Conservation (phyloP, 2,113 vertebrate genomes). For the Thymallus thymallus region DNA sequence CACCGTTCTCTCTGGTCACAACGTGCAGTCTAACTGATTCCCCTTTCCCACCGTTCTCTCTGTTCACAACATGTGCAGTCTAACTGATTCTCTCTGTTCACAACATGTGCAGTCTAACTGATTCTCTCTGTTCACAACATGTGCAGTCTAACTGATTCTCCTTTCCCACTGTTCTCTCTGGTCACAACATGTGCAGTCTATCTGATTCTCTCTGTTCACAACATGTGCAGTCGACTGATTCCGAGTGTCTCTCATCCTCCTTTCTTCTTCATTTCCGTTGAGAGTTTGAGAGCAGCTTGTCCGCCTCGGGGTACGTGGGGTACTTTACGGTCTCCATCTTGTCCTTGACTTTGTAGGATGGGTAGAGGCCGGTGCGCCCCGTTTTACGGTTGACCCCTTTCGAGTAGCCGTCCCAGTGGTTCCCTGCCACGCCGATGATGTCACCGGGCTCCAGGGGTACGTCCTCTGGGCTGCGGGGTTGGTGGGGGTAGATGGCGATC, state of each 20-base stretch:
- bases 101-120: too few species aligned
- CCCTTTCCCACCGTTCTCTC: slow-evolving; percentile 32
- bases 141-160: slow-evolving; percentile 50
- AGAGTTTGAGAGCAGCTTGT: slow-evolving; percentile 79
- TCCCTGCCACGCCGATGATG: slow-evolving; percentile 94
- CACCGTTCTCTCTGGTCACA: too few species aligned
- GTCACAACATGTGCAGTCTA: slow-evolving; percentile 2
- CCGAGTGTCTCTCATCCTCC: slow-evolving; percentile 39
- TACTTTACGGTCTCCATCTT: slow-evolving; percentile 98
- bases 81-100: too few species aligned
- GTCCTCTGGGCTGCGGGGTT: slow-evolving; percentile 88
- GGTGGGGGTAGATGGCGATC: slow-evolving; percentile 93
- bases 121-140: too few species aligned
- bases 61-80: slow-evolving; percentile 12
- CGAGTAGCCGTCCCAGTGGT: slow-evolving; percentile 98
- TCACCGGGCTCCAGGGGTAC: slow-evolving; percentile 95
- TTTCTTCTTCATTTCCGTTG: slow-evolving; percentile 55
- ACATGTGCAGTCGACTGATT: too few species aligned
- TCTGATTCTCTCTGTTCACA: too few species aligned
- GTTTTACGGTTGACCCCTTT: slow-evolving; percentile 97
- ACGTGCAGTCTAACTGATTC: slow-evolving; percentile 50
- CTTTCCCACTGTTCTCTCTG: slow-evolving; percentile 30
- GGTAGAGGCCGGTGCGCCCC: slow-evolving; percentile 94
- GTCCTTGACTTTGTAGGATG: slow-evolving; percentile 97
- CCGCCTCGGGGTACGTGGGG: slow-evolving; percentile 93